A percentile compares a stretch with the other conserved stretches of the same genome.
Conservation (phyloP, 2,113 vertebrate genomes). For the Gila orcuttii region DNA sequence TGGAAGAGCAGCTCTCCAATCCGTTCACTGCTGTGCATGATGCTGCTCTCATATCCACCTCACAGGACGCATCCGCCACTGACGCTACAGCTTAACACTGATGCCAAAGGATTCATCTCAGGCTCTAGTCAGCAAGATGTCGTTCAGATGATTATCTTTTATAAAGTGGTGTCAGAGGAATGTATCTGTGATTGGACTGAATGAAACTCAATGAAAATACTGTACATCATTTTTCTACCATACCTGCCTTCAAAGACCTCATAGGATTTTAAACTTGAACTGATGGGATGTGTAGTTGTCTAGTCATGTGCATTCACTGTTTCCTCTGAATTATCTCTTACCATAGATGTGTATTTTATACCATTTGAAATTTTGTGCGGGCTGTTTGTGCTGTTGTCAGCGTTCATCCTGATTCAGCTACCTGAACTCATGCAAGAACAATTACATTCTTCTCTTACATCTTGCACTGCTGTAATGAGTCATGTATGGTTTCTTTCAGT, state of each 20-base stretch:
- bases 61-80: constrained; percentile 17
- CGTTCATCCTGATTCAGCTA: neutral
- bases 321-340: constrained; percentile 2
- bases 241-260: neutral
- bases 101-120: neutral
- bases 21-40: constrained; percentile 52
- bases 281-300: neutral
- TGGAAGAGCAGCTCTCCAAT: constrained; percentile 64
- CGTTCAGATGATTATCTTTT: neutral
- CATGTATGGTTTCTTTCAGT: neutral
- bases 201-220: neutral
- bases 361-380: neutral
- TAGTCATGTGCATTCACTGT: neutral
- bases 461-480: neutral
- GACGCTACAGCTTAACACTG: neutral
- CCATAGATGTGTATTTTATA: constrained; percentile 11
- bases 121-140: neutral
- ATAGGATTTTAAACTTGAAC: neutral
- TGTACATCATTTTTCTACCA: neutral
- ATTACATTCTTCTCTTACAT: neutral
- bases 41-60: constrained; percentile 7
- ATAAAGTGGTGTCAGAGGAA: neutral
- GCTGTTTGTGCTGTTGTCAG: neutral
- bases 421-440: neutral
- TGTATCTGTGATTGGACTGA: neutral